Conservation (phyloP, 2,888 invertebrate species). For the Matsumyia berberina region DNA sequence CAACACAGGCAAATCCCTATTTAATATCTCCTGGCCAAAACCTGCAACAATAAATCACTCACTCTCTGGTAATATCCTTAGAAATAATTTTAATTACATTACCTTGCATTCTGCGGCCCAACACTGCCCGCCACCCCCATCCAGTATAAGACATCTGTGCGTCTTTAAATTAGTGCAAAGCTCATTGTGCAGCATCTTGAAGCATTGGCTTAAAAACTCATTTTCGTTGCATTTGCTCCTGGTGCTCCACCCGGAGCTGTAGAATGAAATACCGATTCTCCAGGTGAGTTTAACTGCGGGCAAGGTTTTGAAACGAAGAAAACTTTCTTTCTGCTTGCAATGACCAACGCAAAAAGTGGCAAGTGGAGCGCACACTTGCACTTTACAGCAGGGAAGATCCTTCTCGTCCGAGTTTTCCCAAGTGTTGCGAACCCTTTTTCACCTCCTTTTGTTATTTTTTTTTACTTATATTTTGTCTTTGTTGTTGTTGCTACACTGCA, state of each 20-base stretch:
- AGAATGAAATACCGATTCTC: conserved; percentile 9
- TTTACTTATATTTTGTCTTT: conserved; percentile 1
- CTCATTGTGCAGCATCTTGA: conserved; percentile 57
- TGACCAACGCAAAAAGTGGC: conserved; percentile 48
- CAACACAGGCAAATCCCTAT: neutral
- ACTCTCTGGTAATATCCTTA: conserved; percentile 14
- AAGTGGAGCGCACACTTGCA: conserved; percentile 46
- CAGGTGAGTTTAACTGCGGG: conserved; percentile 33
- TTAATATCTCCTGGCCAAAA: conserved; percentile 23
- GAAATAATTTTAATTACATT: conserved; percentile 62
- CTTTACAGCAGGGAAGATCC: conserved; percentile 10
- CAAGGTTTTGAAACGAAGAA: conserved; percentile 16
- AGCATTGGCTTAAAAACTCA: conserved; percentile 63
- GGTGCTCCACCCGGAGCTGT: neutral
- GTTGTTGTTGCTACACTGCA: conserved; percentile 15
- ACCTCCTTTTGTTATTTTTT: conserved; percentile 16
- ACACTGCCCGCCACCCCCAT: neutral
- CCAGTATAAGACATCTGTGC: neutral
- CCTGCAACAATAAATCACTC: conserved; percentile 27
- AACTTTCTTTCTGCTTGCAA: conserved; percentile 27
- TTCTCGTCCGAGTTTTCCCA: conserved; percentile 49
- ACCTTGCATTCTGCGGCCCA: conserved; percentile 6
- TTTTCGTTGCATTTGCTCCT: conserved; percentile 43
- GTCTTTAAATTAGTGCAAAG: conserved; percentile 37
- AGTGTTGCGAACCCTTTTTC: conserved; percentile 40